These are phyloP conservation scores for Thaleichthys pacificus DNA, from an alignment of 2,797 vertebrate genomes.

Conservation along the genomic window DNA sequence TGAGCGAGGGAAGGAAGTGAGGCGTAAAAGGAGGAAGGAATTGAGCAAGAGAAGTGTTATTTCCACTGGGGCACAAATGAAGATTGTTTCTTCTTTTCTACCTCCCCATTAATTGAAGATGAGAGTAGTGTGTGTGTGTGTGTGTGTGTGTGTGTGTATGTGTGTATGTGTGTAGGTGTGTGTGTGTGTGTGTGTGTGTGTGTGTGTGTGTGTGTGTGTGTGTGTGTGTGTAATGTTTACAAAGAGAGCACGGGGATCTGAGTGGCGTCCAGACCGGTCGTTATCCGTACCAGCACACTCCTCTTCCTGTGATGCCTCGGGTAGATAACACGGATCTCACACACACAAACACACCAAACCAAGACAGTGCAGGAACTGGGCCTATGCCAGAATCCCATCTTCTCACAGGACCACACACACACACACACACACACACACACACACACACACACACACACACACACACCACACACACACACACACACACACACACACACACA, in stretches of 20 bases:
- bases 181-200: conserved; percentile 14
- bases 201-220: too few relatives aligned
- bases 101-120: background rate
- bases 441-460: too few relatives aligned
- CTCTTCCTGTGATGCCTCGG: conserved; percentile 41
- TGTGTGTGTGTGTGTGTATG: conserved; percentile 3
- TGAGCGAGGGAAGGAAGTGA: background rate
- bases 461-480: too few relatives aligned
- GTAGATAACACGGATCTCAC: conserved; percentile 33
- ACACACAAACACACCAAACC: conserved; percentile 13
- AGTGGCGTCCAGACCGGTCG: conserved; percentile 32
- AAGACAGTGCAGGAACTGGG: conserved; percentile 3
- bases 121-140: conserved; percentile 8
- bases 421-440: conserved; percentile 16
- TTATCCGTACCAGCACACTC: conserved; percentile 40
- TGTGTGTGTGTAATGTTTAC: background rate
- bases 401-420: background rate
- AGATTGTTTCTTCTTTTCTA: background rate
- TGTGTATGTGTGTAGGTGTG: conserved; percentile 9
- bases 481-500: too few relatives aligned
- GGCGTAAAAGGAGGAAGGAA: background rate
- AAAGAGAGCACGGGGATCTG: background rate
- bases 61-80: background rate
- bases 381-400: background rate
- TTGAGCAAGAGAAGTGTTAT: background rate